A percentile compares a stretch with the other conserved stretches of the same genome.
phyloP scores from a whole-genome alignment of 2,797 vertebrate genomes.

The Taenioides sp. region DNA sequence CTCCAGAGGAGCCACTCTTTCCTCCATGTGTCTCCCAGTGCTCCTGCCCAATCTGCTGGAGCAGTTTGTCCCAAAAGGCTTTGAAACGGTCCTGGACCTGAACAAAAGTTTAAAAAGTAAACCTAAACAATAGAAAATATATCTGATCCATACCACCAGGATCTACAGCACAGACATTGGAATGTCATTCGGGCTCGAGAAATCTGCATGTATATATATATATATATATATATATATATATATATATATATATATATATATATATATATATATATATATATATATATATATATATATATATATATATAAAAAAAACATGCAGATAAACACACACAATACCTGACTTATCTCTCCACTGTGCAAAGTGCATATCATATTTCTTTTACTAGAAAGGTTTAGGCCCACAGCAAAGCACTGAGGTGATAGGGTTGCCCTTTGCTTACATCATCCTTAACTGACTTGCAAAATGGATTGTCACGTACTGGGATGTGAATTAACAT shows the following conservation, averaged over 20 bases:
- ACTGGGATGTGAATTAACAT: conserved; percentile 35
- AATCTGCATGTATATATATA: too few relatives aligned
- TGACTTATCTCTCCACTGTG: too few relatives aligned
- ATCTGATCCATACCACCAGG: too few relatives aligned
- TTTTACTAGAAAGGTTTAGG: neutral
- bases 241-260: too few relatives aligned
- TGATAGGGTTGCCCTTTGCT: neutral
- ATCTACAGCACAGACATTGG: too few relatives aligned
- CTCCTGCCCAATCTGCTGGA: conserved; percentile 71
- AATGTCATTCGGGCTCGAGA: too few relatives aligned
- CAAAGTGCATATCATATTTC: too few relatives aligned
- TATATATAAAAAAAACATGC: too few relatives aligned
- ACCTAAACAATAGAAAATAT: too few relatives aligned
- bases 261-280: too few relatives aligned
- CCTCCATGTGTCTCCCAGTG: conserved; percentile 55
- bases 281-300: too few relatives aligned
- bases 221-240: too few relatives aligned
- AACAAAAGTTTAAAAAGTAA: conserved; percentile 24
- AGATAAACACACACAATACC: neutral
- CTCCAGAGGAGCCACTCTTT: conserved; percentile 20
- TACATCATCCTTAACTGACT: conserved; percentile 32
- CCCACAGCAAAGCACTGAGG: conserved; percentile 13
- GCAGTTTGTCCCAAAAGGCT: conserved; percentile 83
- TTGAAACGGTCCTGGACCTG: conserved; percentile 85
- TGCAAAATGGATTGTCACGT: conserved; percentile 24